Percentiles rank a stretch among this genome's conserved stretches.
Conservation (phyloP, 2,797 vertebrate genomes). For the Cirrhinus molitorella region DNA sequence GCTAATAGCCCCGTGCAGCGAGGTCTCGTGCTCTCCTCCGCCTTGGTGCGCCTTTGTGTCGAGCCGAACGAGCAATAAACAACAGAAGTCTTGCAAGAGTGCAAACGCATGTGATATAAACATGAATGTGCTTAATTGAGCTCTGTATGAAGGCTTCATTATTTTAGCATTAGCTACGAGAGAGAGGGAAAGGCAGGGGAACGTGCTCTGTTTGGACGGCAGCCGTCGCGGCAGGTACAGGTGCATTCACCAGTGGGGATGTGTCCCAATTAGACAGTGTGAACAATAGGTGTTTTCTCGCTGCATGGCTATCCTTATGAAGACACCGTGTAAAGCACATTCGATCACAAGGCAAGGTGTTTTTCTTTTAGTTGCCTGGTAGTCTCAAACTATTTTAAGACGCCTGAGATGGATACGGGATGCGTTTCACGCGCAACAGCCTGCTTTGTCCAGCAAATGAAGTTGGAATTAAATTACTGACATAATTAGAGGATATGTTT, state of each 20-base stretch:
- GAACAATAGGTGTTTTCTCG: slow-evolving; percentile 76
- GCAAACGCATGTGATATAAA: slow-evolving; percentile 74
- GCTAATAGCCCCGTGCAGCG: slow-evolving; percentile 78
- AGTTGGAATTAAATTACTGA: slow-evolving; percentile 55
- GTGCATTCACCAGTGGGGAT: slow-evolving; percentile 79
- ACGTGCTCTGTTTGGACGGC: slow-evolving; percentile 70
- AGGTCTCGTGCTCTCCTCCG: slow-evolving; percentile 71
- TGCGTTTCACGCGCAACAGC: slow-evolving; percentile 51
- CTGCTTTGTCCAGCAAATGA: slow-evolving; percentile 53
- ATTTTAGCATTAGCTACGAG: slow-evolving; percentile 78
- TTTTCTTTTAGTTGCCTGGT: not conserved
- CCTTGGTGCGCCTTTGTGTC: slow-evolving; percentile 53
- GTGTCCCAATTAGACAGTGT: slow-evolving; percentile 80
- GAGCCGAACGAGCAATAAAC: slow-evolving; percentile 69
- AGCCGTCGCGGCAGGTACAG: slow-evolving; percentile 77
- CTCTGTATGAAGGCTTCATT: slow-evolving; percentile 72
- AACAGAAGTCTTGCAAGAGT: slow-evolving; percentile 64
- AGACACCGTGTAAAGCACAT: slow-evolving; percentile 29
- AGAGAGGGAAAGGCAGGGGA: slow-evolving; percentile 69
- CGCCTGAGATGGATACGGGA: not conserved
- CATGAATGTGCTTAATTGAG: slow-evolving; percentile 71
- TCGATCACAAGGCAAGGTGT: not conserved
- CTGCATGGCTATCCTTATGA: slow-evolving; percentile 66
- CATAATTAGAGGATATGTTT: slow-evolving; percentile 61
- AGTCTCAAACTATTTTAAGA: not conserved